These are phyloP conservation scores for Eupithecia insigniata DNA, from an alignment of 2,888 invertebrate genomes.

Conservation along the genomic window DNA sequence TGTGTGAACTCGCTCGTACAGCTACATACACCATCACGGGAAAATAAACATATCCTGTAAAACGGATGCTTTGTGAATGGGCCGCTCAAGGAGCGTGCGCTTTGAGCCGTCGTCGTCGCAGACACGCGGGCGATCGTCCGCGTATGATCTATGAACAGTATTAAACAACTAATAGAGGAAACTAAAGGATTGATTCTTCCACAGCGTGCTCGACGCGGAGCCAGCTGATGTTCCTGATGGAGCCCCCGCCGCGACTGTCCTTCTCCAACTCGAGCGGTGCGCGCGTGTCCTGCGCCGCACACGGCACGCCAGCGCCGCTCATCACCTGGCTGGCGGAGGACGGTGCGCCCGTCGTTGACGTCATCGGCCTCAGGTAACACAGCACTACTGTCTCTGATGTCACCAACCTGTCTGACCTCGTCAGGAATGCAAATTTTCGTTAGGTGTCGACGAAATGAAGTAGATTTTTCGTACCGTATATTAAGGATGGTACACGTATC, in stretches of 20 bases:
- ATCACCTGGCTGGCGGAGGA: constrained; percentile 91
- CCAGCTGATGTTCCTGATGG: constrained; percentile 86
- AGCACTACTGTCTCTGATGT: neutral
- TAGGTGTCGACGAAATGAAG: no score
- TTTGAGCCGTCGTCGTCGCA: no score
- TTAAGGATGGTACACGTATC: no score
- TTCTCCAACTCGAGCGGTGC: constrained; percentile 92
- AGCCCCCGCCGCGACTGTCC: constrained; percentile 90
- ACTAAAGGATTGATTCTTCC: neutral
- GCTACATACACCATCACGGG: no score
- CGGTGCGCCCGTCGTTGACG: constrained; percentile 87
- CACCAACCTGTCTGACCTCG: neutral
- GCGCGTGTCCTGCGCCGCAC: constrained; percentile 89
- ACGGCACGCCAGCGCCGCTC: constrained; percentile 88
- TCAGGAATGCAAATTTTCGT: no score
- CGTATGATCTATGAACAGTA: no score
- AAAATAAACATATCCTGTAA: no score
- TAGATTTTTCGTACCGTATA: no score
- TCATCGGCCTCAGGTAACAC: constrained; percentile 88
- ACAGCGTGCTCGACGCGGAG: constrained; percentile 56
- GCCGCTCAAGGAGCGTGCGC: no score
- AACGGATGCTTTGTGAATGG: no score
- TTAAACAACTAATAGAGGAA: neutral
- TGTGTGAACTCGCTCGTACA: no score
- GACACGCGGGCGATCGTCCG: no score